Conservation (phyloP, 2,113 vertebrate species). For the Nematolebias whitei region DNA sequence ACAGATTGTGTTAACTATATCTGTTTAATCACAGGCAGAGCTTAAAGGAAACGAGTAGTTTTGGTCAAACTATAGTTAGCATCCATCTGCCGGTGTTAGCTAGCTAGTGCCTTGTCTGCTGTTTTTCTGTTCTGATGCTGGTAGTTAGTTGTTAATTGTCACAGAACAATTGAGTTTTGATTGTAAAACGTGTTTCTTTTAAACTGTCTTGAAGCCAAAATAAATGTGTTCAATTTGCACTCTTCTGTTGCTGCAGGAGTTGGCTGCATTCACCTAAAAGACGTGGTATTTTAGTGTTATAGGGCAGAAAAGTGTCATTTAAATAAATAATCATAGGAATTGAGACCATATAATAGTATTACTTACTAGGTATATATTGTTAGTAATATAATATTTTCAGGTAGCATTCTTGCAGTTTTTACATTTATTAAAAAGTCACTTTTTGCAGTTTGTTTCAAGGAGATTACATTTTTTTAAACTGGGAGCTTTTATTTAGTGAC, state of each 20-base stretch:
- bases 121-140: not conserved
- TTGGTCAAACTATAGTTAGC: not conserved
- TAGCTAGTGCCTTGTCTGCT: not conserved
- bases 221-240: not conserved
- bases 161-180: not conserved
- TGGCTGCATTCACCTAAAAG: not conserved
- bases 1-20: not conserved
- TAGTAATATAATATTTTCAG: too few relatives aligned
- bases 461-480: not conserved
- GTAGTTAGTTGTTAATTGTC: not conserved
- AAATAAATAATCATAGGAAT: not conserved
- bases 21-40: not conserved
- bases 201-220: not conserved
- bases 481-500: too few relatives aligned
- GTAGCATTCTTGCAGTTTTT: not conserved
- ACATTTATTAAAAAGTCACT: not conserved
- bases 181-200: not conserved
- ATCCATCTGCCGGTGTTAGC: constrained; percentile 3
- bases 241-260: not conserved
- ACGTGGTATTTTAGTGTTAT: not conserved
- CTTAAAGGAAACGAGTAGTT: not conserved
- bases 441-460: not conserved
- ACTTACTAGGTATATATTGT: not conserved
- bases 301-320: not conserved
- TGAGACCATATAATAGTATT: not conserved